Evolutionary conservation across 2,113 vertebrate genomes (phyloP), one percentile per base, ranked within the genome.

Genomic region (Puffinus mauretanicus): DNA sequence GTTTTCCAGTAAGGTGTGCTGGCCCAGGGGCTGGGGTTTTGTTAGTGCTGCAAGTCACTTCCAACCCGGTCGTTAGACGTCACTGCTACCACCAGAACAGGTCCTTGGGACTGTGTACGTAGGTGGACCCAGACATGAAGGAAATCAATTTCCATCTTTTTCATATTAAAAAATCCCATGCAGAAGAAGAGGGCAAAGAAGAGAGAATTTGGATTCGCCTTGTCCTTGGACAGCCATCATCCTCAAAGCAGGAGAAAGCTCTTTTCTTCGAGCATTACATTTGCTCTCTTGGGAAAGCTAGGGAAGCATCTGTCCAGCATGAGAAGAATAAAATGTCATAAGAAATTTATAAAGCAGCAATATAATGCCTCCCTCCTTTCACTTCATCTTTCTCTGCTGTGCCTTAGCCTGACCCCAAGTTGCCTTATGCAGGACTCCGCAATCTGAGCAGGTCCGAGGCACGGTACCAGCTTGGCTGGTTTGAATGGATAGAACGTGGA

Each of bases 51-150:
- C 15, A 42, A 58, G 58, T 49, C 18, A 1, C 47, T 66, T 47
- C 25, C 13, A 25, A 21, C 32, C 26, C 27, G 46, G 29, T 65
- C 0, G 0, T 42, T 34, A 34, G 32, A 27, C 1, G 2, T 61
- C 46, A 9, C 79, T 73, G 79, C 72, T 17, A 40, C 1, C 57
- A 19, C 21, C 44, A 26, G 11, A 49, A 26, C 20, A 44, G 55
- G 7, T 36, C 21, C 22, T 54, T 25, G 64, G 34, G 30, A 4
- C 21, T 34, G 18, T 61, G 61, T 24, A 20, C 4, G 0, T 12
- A 13, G 15, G 40, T 26, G 34, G 49, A 55, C 12, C 38, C 62
- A 70, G 34, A 27, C 10, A 2, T 8, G 10, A 42, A 64, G 34
- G 52, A 54, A 90, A 58, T 40, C 0, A 4, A 5, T 65, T 34